Evolutionary conservation across 2,888 invertebrate species (phyloP).

Genomic region (Thysanoteuthis rhombus): DNA sequence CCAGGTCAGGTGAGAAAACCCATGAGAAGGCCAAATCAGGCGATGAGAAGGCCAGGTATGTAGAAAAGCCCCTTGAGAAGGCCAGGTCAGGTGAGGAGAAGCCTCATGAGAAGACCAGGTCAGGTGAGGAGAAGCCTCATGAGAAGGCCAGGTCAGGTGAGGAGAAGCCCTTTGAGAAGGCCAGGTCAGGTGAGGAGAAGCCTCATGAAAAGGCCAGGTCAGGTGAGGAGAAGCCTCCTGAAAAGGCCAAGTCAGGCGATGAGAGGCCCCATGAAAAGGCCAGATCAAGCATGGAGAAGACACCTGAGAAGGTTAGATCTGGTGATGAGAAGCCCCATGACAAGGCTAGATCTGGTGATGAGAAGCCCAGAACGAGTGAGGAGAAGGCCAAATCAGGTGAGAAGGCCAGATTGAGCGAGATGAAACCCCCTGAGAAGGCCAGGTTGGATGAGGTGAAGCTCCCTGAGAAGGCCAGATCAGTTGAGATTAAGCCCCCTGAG

Average conservation of each 20-base stretch:
- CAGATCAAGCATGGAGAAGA: neutral
- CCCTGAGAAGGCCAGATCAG: neutral
- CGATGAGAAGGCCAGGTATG: neutral
- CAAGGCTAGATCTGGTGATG: neutral
- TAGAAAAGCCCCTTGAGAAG: neutral
- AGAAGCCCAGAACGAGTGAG: neutral
- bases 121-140: too few relatives aligned
- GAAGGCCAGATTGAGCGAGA: too few relatives aligned
- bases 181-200: neutral
- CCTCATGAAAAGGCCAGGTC: neutral
- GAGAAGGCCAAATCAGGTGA: neutral
- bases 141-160: neutral
- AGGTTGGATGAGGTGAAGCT: neutral
- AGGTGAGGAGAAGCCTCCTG: neutral
- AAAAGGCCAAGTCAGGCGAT: neutral
- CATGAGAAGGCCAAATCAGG: neutral
- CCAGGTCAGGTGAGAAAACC: neutral
- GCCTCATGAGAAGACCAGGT: neutral
- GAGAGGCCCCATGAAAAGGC: neutral
- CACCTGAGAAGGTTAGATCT: neutral
- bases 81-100: too few relatives aligned
- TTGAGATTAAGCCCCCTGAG: neutral
- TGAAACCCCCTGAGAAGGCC: neutral
- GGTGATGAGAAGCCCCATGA: neutral
- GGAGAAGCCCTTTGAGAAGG: neutral